Base-by-base conservation (phyloP, 2,113 vertebrate genomes). In the Pseudopodoces humilis region DNA sequence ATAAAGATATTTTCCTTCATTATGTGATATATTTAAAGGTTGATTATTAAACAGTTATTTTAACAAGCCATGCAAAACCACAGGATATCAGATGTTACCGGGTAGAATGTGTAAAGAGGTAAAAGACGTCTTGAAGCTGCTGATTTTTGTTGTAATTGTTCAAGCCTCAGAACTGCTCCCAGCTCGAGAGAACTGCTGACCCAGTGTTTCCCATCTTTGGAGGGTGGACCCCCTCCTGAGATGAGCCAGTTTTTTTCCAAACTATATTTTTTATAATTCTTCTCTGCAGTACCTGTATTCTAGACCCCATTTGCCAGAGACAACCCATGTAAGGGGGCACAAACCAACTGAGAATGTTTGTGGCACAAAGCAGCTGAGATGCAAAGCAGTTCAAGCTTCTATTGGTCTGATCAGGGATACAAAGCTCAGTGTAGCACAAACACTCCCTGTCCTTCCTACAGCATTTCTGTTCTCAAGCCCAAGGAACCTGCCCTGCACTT, bases 291-390 rank as follows among this genome's bases (percentile, higher is more conserved):
- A 31, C 30, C 41, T 50, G 10, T 1, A 14, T 27, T 21, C 47
- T 85, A 76, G 90, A 19, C 4, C 4, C 10, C 4, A 1, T 13
- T 79, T 90, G 14, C 30, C 65, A 56, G 65, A 79, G 14, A 33
- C 16, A 55, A 35, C 33, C n/a, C 30, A 52, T 1, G 0, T 19
- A 39, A 79, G 11, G 47, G 22, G 17, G 4, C 28, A 72, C 0
- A 0, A 9, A 23, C 5, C 47, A 37, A 37, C 16, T 16, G n/a
- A 44, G 83, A 76, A 44, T 14, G 5, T 50, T 28, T 65, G 31
- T 53, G 24, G 23, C 60, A 74, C 0, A 1, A 12, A 44, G 4
- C n/a, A 37, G 44, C 13, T 13, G 41, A 22, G 52, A 55, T 60
- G 8, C 10, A 14, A 64, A 80, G 44, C 28, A 23, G 23, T 43